phyloP scores from a whole-genome alignment of 2,888 invertebrate species.

The Idaea aversata region DNA sequence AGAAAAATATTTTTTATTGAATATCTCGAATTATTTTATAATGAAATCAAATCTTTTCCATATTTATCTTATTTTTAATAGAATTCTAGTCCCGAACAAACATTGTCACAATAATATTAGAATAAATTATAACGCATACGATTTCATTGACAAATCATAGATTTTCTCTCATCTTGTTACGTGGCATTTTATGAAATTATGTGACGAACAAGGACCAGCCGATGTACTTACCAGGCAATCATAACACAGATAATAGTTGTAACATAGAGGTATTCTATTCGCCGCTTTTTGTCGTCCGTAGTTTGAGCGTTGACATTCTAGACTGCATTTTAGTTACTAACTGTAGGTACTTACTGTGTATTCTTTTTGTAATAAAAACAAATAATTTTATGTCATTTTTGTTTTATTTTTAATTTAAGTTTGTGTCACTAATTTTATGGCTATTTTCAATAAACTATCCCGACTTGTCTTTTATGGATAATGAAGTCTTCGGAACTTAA shows the following conservation, averaged over 20 bases:
- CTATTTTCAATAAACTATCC: not conserved
- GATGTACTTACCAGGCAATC: not conserved
- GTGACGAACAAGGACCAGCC: not conserved
- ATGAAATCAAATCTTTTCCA: not conserved
- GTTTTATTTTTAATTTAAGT: constrained; percentile 2
- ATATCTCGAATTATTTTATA: not conserved
- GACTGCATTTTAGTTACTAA: not conserved
- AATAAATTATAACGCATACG: not conserved
- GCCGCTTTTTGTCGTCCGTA: not conserved
- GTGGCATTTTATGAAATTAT: not conserved
- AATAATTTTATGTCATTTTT: not conserved
- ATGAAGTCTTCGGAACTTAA: no score
- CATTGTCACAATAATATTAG: not conserved
- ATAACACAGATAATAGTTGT: not conserved
- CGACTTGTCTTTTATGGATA: not conserved
- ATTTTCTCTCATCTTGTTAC: not conserved
- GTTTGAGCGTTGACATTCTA: not conserved
- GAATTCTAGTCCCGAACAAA: not conserved
- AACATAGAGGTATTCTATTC: not conserved
- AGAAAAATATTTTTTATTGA: not conserved
- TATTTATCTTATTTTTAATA: not conserved
- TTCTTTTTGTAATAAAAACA: constrained; percentile 8
- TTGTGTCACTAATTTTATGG: not conserved
- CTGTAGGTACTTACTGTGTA: not conserved
- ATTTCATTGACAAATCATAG: not conserved